Evolutionary conservation across 1,140 invertebrate species (phyloP).

Genomic region (Euschistus heros): DNA sequence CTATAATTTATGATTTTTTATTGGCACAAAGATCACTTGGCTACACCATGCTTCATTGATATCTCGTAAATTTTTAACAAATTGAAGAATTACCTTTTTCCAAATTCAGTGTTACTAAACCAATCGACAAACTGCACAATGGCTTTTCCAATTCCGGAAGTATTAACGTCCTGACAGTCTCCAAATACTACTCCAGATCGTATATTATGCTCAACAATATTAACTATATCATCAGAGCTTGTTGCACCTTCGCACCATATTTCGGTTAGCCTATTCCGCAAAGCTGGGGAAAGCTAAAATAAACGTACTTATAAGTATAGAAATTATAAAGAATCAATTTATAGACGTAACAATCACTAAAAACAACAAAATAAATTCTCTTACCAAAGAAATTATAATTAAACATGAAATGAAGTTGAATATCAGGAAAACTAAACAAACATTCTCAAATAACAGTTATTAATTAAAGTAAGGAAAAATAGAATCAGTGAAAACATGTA

Average conservation of each 20-base stretch:
- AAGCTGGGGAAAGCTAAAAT: conserved; percentile 75
- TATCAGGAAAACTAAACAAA: too few relatives aligned
- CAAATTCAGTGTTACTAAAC: conserved; percentile 60
- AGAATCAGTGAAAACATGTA: too few relatives aligned
- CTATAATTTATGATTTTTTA: too few relatives aligned
- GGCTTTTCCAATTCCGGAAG: conserved; percentile 47
- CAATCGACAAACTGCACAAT: conserved; percentile 74
- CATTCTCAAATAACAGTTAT: too few relatives aligned
- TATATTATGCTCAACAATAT: conserved; percentile 66
- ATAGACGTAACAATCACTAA: neutral
- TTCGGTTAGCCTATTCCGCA: conserved; percentile 96
- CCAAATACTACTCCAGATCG: conserved; percentile 38
- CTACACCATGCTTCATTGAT: too few relatives aligned
- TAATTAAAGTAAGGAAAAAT: too few relatives aligned
- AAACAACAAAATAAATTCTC: too few relatives aligned
- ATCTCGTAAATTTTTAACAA: too few relatives aligned
- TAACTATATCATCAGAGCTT: conserved; percentile 56
- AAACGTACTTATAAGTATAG: neutral
- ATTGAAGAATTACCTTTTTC: conserved; percentile 42
- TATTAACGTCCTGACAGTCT: conserved; percentile 42
- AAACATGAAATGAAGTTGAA: too few relatives aligned
- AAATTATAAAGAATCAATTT: neutral
- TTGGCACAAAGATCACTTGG: too few relatives aligned
- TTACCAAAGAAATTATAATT: too few relatives aligned
- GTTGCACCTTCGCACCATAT: conserved; percentile 86